Evolutionary conservation across 1,140 invertebrate genomes (phyloP).

Genomic region (Temnothorax longispinosus): DNA sequence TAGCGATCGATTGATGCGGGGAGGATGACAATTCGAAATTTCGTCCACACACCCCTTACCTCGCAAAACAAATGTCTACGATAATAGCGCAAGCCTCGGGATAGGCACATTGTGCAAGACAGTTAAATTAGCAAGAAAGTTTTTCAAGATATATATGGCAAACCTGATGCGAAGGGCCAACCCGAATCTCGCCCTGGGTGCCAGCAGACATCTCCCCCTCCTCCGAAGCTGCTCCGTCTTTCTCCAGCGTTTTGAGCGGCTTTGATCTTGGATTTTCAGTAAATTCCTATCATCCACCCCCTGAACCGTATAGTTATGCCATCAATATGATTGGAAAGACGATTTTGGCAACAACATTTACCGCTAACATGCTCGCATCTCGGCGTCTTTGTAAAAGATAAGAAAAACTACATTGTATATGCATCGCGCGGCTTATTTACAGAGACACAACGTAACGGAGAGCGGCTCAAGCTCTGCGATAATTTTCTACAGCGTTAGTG

Average conservation of each 20-base stretch:
- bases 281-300: constrained; percentile 85
- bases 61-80: constrained; percentile 23
- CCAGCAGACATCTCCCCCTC: constrained; percentile 89
- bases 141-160: constrained; percentile 81
- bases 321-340: constrained; percentile 70
- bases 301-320: constrained; percentile 82
- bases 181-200: constrained; percentile 97
- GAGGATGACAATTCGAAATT: not conserved
- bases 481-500: constrained; percentile 4
- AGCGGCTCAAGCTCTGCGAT: constrained; percentile 19
- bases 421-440: not conserved
- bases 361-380: constrained; percentile 68
- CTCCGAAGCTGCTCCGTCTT: constrained; percentile 85
- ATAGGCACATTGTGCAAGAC: constrained; percentile 82
- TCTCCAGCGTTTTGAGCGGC: constrained; percentile 85
- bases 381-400: constrained; percentile 21
- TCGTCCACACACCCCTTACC: constrained; percentile 35
- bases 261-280: constrained; percentile 84
- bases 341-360: constrained; percentile 62
- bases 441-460: not conserved
- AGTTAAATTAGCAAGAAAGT: constrained; percentile 79
- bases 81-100: constrained; percentile 80
- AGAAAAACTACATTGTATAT: constrained; percentile 63
- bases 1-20: not conserved
- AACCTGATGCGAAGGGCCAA: constrained; percentile 97